These are phyloP conservation scores for Zingel zingel DNA, from an alignment of 2,113 vertebrate species.

Conservation along the genomic window DNA sequence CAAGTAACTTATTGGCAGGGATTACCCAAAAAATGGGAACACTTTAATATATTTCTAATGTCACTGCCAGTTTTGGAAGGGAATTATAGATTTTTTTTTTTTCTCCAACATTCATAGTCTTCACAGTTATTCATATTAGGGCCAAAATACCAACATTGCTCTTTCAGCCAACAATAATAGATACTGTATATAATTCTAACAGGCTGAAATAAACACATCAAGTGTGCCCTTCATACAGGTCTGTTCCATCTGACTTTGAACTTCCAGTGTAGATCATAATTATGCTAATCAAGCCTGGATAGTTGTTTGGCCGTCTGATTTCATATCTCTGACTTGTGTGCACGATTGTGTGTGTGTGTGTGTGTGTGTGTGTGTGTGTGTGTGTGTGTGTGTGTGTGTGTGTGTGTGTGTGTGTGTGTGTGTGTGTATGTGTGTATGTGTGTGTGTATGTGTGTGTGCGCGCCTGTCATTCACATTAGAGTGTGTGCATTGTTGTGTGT, in stretches of 20 bases:
- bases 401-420: slow-evolving; percentile 75
- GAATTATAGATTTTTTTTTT: too few species aligned
- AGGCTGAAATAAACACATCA: slow-evolving; percentile 3
- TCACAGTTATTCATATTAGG: slow-evolving; percentile 8
- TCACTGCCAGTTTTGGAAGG: neutral
- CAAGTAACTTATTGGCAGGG: neutral
- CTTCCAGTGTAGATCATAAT: slow-evolving; percentile 52
- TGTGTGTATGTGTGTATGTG: slow-evolving; percentile 15
- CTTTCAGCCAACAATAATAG: neutral
- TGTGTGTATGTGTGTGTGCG: slow-evolving; percentile 14
- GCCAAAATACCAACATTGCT: neutral
- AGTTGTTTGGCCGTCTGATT: slow-evolving; percentile 48
- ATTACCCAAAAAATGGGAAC: neutral
- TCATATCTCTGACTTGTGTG: slow-evolving; percentile 54
- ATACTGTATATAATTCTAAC: neutral
- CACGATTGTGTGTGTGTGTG: neutral
- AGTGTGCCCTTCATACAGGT: slow-evolving; percentile 44
- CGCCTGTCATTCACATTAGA: slow-evolving; percentile 63
- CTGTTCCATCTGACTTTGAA: slow-evolving; percentile 51
- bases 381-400: slow-evolving; percentile 9
- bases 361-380: slow-evolving; percentile 18
- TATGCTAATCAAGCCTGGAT: slow-evolving; percentile 62
- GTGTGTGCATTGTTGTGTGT: slow-evolving; percentile 70
- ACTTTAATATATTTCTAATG: neutral
- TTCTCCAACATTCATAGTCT: neutral